Conservation (phyloP, 2,888 invertebrate genomes). For the Heteropelma amictum region DNA sequence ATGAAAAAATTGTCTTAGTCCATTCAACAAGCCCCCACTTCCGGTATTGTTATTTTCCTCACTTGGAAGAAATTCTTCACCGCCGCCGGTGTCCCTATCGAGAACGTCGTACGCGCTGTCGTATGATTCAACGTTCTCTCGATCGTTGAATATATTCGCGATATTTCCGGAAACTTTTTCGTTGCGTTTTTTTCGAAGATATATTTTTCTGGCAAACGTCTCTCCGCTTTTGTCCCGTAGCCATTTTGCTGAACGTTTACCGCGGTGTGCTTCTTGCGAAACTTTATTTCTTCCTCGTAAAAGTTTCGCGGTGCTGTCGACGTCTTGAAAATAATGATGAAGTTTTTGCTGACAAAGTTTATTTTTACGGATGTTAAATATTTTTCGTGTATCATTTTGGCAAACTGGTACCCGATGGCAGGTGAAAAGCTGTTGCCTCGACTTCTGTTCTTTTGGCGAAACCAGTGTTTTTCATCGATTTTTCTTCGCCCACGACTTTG, state of each 20-base stretch:
- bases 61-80: conserved; percentile 23
- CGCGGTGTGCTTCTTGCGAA: not conserved
- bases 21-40: conserved; percentile 27
- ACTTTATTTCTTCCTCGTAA: not conserved
- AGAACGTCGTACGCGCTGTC: not conserved
- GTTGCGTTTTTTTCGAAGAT: not conserved
- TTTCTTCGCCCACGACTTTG: not conserved
- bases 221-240: not conserved
- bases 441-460: no score
- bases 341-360: not conserved
- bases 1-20: conserved; percentile 23
- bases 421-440: no score
- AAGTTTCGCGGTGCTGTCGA: not conserved
- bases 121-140: not conserved
- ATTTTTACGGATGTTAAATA: no score
- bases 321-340: not conserved
- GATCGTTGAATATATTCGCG: not conserved
- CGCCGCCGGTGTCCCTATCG: not conserved
- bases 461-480: not conserved
- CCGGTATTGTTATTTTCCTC: conserved; percentile 13
- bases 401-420: no score
- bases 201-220: not conserved
- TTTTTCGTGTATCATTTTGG: no score
- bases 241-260: not conserved
- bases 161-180: not conserved